These are phyloP conservation scores for Stictocephala bisonia DNA, from an alignment of 2,888 invertebrate species.

Conservation along the genomic window DNA sequence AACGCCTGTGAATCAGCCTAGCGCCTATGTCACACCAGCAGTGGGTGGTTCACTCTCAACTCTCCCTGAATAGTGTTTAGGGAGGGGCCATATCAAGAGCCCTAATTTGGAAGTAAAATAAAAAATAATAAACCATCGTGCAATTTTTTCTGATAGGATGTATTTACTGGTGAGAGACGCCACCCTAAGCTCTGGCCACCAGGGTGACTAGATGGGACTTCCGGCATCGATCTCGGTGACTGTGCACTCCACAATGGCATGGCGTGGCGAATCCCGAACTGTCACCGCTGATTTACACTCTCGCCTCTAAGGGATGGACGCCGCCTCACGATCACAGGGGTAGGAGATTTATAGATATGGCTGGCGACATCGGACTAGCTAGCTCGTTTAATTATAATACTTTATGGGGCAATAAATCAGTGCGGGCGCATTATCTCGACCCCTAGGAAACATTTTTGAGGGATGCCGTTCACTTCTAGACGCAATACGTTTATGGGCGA, in stretches of 20 bases:
- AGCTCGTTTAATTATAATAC: slow-evolving; percentile 82
- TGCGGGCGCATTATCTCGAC: slow-evolving; percentile 59
- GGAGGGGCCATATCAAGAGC: too few relatives aligned
- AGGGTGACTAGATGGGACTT: neutral
- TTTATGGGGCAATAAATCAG: slow-evolving; percentile 83
- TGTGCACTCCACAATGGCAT: too few relatives aligned
- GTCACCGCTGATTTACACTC: slow-evolving; percentile 28
- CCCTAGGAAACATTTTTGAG: slow-evolving; percentile 61
- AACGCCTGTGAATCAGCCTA: too few relatives aligned
- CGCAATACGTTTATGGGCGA: slow-evolving; percentile 47
- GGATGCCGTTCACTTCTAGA: slow-evolving; percentile 53
- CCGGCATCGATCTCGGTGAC: neutral
- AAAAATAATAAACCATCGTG: too few relatives aligned
- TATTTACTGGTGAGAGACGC: neutral
- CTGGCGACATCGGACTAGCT: slow-evolving; percentile 66
- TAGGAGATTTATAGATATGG: slow-evolving; percentile 58
- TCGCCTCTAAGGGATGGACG: slow-evolving; percentile 25
- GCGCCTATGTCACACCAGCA: too few relatives aligned
- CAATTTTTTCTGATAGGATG: too few relatives aligned
- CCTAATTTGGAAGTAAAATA: too few relatives aligned
- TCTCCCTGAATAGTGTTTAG: too few relatives aligned
- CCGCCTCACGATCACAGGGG: slow-evolving; percentile 38
- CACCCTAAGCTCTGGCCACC: neutral
- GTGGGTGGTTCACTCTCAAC: too few relatives aligned
- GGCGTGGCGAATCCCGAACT: neutral